Evolutionary conservation across 2,888 invertebrate genomes (phyloP), one percentile per base, ranked within the genome.

Genomic region (Leptodirus hochenwartii): DNA sequence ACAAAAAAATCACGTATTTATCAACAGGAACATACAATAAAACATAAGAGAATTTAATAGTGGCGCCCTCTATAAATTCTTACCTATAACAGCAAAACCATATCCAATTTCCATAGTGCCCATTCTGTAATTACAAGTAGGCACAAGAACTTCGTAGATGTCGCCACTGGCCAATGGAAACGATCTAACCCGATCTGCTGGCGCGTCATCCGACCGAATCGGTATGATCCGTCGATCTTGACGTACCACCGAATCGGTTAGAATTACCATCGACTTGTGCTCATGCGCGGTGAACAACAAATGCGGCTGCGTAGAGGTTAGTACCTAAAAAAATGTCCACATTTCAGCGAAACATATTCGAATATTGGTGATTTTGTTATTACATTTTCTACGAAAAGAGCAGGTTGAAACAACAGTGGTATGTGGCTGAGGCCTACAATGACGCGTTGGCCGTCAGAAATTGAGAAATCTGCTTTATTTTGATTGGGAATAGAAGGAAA

Each of bases 111-210:
- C 61, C 3, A 55, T 50, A 12, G 79, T 82, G 2, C 95, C 95
- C 95, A 96, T 96, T 43, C 96, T 68, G 52, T 96, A 96, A 1
- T 90, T 91, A 49, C 87, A 88, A 0, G 95, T 91, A 2, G 95
- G 95, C 39, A 90, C 79, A 53, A 78, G 70, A 27, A 95, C 67
- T 61, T 95, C 93, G 43, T 60, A 59, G 44, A 60, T 52, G 39
- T 59, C 57, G 22, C 53, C 54, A 36, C 51, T 46, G 22, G 58
- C 58, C 33, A 64, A 47, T 29, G 52, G 46, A 31, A 57, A 54
- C 36, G 56, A 49, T 27, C 54, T 53, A 40, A 54, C 45, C 15
- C 48, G 36, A 4, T 27, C 25, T 2, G 17, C 17, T 26, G 6
- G 25, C 12, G 10, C 44, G 23, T 45, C 43, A 16, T 31, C 29